Conservation (phyloP, 2,113 vertebrate species). For the Sinocyclocheilus maitianheensis region DNA sequence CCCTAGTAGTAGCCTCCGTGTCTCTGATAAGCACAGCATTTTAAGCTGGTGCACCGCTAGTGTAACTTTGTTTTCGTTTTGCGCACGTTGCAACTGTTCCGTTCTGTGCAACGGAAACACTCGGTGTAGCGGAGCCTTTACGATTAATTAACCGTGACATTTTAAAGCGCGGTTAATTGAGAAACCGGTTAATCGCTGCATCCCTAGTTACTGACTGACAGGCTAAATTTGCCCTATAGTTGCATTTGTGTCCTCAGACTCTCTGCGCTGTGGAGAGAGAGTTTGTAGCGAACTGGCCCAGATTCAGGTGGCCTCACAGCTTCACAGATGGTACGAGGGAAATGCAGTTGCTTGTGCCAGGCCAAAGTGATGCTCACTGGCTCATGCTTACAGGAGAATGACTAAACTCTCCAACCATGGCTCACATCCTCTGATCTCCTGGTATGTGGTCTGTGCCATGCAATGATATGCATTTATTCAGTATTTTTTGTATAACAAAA, state of each 20-base stretch:
- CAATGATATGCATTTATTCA: background rate
- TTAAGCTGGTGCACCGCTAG: too few species aligned
- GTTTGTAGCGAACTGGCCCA: slow-evolving; percentile 33
- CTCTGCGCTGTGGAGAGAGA: background rate
- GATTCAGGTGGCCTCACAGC: slow-evolving; percentile 29
- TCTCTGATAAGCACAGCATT: too few species aligned
- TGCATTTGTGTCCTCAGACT: background rate
- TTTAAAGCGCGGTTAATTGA: too few species aligned
- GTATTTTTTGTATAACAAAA: background rate
- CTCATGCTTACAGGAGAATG: slow-evolving; percentile 6
- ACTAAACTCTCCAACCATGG: slow-evolving; percentile 11
- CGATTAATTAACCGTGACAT: too few species aligned
- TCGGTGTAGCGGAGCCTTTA: too few species aligned
- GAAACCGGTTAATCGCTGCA: too few species aligned
- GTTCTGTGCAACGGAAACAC: too few species aligned
- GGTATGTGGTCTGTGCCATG: background rate
- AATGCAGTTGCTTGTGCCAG: slow-evolving; percentile 38
- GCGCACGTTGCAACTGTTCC: too few species aligned
- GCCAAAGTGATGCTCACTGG: slow-evolving; percentile 36
- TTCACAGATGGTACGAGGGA: slow-evolving; percentile 46
- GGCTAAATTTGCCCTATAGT: slow-evolving; percentile 14
- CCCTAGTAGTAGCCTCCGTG: too few species aligned
- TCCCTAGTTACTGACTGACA: background rate
- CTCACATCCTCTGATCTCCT: background rate
- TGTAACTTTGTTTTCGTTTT: too few species aligned